These are phyloP conservation scores for Antitype chi DNA, from an alignment of 2,888 invertebrate genomes.

Conservation along the genomic window DNA sequence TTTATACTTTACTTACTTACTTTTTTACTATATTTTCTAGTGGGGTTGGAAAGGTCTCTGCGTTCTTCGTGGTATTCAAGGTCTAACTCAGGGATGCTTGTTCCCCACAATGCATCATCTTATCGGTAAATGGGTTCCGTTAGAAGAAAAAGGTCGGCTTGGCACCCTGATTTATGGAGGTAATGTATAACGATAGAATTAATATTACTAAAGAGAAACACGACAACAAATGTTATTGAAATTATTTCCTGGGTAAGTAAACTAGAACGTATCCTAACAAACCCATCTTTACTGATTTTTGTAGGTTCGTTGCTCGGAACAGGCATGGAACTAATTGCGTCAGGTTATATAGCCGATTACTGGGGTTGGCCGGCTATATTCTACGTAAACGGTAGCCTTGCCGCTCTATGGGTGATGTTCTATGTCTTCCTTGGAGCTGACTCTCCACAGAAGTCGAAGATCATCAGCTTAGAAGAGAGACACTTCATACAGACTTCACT, in stretches of 20 bases:
- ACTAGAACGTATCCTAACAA: neutral
- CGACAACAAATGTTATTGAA: neutral
- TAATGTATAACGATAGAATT: slow-evolving; percentile 64
- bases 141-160: slow-evolving; percentile 91
- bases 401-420: slow-evolving; percentile 89
- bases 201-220: neutral
- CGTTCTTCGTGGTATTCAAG: slow-evolving; percentile 90
- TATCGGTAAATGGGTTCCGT: slow-evolving; percentile 92
- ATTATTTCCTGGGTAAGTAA: neutral
- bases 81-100: slow-evolving; percentile 91
- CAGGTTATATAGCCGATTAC: slow-evolving; percentile 80
- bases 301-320: slow-evolving; percentile 91
- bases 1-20: no score
- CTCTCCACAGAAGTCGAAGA: slow-evolving; percentile 90
- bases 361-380: slow-evolving; percentile 93
- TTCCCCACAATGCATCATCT: slow-evolving; percentile 91
- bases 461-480: slow-evolving; percentile 92
- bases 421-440: slow-evolving; percentile 92
- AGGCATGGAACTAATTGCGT: slow-evolving; percentile 89
- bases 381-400: slow-evolving; percentile 90
- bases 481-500: slow-evolving; percentile 92
- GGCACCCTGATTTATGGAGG: slow-evolving; percentile 84
- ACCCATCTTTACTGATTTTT: neutral
- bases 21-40: slow-evolving; percentile 65
- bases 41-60: slow-evolving; percentile 91